Conservation (phyloP, 2,888 invertebrate genomes). For the Apodemia hepburni region DNA sequence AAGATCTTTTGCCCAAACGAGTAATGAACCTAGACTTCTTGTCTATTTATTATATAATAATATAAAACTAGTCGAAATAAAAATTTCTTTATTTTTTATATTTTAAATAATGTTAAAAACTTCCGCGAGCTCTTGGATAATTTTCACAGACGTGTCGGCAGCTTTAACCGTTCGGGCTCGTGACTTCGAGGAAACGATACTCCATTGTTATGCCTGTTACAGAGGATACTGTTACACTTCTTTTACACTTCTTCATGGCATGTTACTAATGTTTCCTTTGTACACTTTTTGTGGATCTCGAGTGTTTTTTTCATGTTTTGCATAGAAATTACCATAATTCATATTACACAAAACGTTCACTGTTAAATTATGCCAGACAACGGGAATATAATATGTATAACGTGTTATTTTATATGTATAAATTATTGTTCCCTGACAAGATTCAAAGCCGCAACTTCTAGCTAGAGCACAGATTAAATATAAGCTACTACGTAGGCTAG, state of each 20-base stretch:
- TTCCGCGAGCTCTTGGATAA: not conserved
- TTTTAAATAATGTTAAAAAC: not conserved
- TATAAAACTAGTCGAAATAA: too few species aligned
- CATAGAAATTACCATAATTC: not conserved
- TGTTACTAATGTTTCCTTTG: conserved; percentile 62
- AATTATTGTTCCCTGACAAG: too few species aligned
- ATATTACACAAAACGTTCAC: not conserved
- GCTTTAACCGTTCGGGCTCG: conserved; percentile 42
- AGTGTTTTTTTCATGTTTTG: conserved; percentile 23
- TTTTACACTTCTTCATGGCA: conserved; percentile 50
- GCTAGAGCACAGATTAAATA: too few species aligned
- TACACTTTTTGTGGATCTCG: conserved; percentile 31
- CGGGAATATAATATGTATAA: too few species aligned
- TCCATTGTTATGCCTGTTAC: conserved; percentile 73
- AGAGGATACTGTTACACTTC: conserved; percentile 68
- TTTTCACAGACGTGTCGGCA: conserved; percentile 47
- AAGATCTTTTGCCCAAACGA: too few species aligned
- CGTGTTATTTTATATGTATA: too few species aligned
- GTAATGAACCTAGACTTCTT: too few species aligned
- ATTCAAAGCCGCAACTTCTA: too few species aligned
- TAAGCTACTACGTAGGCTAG: too few species aligned
- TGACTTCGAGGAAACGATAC: conserved; percentile 66
- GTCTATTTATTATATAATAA: too few species aligned
- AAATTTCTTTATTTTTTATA: too few species aligned
- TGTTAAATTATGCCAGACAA: too few species aligned